Evolutionary conservation across 2,888 invertebrate genomes (phyloP).

Genomic region (Anorthoa munda): DNA sequence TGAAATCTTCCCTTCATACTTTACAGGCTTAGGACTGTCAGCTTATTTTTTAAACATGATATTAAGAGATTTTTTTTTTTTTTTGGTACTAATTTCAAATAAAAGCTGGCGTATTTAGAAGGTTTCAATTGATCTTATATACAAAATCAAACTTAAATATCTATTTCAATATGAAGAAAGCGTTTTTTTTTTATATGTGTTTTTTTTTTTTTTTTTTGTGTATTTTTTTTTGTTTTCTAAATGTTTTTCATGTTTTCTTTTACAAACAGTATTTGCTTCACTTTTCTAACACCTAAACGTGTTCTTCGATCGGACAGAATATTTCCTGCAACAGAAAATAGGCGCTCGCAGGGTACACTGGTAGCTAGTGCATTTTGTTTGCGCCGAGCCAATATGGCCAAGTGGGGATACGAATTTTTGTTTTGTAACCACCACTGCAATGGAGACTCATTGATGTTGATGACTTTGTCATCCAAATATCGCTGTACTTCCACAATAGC

Average conservation of each 20-base stretch:
- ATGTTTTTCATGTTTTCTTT: not conserved
- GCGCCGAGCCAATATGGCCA: not conserved
- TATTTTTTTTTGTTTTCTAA: no score
- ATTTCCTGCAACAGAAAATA: not conserved
- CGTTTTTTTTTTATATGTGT: no score
- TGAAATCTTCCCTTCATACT: no score
- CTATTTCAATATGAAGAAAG: no score
- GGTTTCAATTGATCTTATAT: no score
- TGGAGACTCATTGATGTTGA: conserved; percentile 3
- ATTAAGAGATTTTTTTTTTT: no score
- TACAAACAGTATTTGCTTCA: not conserved
- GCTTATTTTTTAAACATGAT: no score
- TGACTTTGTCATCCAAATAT: not conserved
- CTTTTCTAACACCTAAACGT: not conserved
- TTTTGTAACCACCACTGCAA: not conserved
- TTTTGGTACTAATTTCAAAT: no score
- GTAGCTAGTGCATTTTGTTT: conserved; percentile 41
- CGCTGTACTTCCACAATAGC: not conserved
- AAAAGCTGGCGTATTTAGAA: no score
- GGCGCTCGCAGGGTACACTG: conserved; percentile 13
- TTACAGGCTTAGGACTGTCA: no score
- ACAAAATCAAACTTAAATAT: no score
- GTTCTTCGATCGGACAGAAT: conserved; percentile 1
- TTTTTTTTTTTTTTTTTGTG: no score
- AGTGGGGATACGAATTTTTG: conserved; percentile 1